phyloP scores from a whole-genome alignment of 1,140 invertebrate species.

The Anastrepha obliqua region DNA sequence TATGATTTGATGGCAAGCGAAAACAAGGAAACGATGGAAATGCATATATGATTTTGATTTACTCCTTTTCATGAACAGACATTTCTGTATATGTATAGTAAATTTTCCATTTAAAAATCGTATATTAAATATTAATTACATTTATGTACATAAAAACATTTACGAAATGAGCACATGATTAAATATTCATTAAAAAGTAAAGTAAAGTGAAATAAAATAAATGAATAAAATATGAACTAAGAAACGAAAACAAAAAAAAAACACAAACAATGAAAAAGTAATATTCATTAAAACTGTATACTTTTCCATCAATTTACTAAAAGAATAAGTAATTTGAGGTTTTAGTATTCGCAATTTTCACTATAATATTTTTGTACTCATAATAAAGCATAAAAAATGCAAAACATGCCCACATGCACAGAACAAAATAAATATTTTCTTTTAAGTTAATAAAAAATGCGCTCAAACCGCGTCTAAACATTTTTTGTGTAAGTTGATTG shows the following conservation, averaged over 20 bases:
- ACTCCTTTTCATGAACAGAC: background rate
- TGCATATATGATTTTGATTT: background rate
- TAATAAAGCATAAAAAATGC: constrained; percentile 11
- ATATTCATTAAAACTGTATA: background rate
- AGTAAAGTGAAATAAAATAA: background rate
- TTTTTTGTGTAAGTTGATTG: too few relatives aligned
- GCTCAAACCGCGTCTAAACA: too few relatives aligned
- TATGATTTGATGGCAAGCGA: too few relatives aligned
- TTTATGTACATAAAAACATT: background rate
- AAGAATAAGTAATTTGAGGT: constrained; percentile 11
- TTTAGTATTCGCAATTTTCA: constrained; percentile 11
- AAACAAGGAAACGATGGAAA: too few relatives aligned
- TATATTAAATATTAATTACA: background rate
- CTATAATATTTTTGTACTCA: constrained; percentile 8
- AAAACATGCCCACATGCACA: constrained; percentile 29
- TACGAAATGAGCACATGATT: constrained; percentile 6
- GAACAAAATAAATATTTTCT: background rate
- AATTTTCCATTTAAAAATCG: too few relatives aligned
- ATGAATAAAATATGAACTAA: background rate
- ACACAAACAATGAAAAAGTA: background rate
- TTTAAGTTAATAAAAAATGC: background rate
- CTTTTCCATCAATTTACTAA: background rate
- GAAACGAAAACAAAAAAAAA: background rate
- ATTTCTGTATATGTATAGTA: background rate
- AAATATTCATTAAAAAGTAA: constrained; percentile 8